Percentiles rank a stretch among this genome's conserved stretches.
phyloP scores from a whole-genome alignment of 2,113 vertebrate genomes.

The Cyprinodon tularosa region DNA sequence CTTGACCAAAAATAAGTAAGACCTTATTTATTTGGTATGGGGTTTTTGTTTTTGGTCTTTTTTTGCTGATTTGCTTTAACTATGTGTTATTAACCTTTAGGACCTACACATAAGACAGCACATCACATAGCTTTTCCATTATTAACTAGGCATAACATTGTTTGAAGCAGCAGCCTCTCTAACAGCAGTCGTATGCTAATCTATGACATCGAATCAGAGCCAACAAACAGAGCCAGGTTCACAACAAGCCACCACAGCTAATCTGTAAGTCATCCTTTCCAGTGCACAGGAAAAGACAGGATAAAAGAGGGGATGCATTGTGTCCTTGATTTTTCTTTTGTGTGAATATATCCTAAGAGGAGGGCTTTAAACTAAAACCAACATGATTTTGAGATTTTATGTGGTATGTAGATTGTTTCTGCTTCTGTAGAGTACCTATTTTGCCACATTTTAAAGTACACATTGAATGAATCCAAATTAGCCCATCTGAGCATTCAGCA shows the following conservation, averaged over 20 bases:
- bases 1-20: conserved; percentile 10
- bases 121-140: conserved; percentile 22
- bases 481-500: not conserved
- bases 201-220: conserved; percentile 71
- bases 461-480: not conserved
- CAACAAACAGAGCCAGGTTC: conserved; percentile 55
- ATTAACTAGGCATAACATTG: conserved; percentile 41
- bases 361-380: not conserved
- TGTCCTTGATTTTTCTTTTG: not conserved
- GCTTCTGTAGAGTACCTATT: not conserved
- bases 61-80: conserved; percentile 13
- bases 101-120: conserved; percentile 7
- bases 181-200: conserved; percentile 80
- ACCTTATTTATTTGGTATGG: not conserved
- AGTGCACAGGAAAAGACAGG: conserved; percentile 32
- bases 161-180: conserved; percentile 62
- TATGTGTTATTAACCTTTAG: conserved; percentile 36
- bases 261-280: conserved; percentile 34
- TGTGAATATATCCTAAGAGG: not conserved
- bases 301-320: conserved; percentile 12
- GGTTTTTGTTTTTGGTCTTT: not conserved
- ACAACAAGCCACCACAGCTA: conserved; percentile 48
- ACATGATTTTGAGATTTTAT: not conserved
- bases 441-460: not conserved
- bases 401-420: not conserved